These are phyloP conservation scores for Coranthus polyacanthus DNA, from an alignment of 2,797 vertebrate species.

Conservation along the genomic window DNA sequence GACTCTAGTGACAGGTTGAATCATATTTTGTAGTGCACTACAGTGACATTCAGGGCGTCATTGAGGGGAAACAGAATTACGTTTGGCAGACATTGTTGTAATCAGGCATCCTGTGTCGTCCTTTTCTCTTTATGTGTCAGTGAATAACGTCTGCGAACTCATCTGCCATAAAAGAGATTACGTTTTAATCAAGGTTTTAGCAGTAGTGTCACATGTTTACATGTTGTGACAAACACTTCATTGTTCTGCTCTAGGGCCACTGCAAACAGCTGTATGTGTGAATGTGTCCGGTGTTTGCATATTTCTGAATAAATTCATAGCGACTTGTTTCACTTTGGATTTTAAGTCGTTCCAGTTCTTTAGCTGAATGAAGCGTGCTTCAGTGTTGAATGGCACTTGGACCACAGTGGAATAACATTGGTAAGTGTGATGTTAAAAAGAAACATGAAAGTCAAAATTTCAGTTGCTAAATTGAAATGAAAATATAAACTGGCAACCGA, in stretches of 20 bases:
- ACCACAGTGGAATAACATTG: neutral
- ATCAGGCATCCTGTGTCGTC: no score
- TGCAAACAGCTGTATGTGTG: neutral
- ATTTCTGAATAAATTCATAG: neutral
- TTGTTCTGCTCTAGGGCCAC: neutral
- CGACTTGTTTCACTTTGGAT: neutral
- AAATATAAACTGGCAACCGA: neutral
- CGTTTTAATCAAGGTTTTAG: neutral
- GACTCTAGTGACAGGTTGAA: no score
- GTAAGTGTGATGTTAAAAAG: neutral
- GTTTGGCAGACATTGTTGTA: no score
- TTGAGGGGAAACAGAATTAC: no score
- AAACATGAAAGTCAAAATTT: neutral
- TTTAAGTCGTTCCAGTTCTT: no score
- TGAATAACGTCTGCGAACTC: neutral
- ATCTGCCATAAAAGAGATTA: neutral
- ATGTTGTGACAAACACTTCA: neutral
- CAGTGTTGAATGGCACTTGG: no score
- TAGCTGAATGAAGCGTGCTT: neutral
- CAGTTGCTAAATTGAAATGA: neutral
- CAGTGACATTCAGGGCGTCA: no score
- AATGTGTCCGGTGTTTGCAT: neutral
- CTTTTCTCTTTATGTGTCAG: no score
- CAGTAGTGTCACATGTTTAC: neutral
- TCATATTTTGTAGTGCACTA: no score